Percentiles rank a stretch among this genome's conserved stretches.
These are phyloP conservation scores for Penaeus chinensis DNA, from an alignment of 1,140 invertebrate species.

Conservation along the genomic window DNA sequence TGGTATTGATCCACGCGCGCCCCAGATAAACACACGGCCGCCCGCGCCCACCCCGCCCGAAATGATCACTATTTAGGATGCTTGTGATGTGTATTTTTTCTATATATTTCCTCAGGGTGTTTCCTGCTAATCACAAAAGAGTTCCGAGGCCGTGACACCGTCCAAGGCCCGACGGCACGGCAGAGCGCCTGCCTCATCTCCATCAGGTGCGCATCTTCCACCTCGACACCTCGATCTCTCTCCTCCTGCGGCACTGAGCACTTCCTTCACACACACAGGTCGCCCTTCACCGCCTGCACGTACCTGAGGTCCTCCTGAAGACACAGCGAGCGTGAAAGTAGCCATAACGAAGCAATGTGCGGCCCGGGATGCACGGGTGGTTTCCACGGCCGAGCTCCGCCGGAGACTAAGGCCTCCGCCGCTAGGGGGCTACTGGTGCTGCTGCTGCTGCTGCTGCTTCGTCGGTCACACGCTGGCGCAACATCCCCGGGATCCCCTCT, in stretches of 20 bases:
- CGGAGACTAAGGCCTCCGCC: slow-evolving; percentile 24
- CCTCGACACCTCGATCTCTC: slow-evolving; percentile 8
- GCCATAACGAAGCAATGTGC: slow-evolving; percentile 40
- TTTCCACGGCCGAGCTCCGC: slow-evolving; percentile 27
- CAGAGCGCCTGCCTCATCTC: slow-evolving; percentile 1
- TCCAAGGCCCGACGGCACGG: neutral
- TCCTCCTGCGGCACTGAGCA: slow-evolving; percentile 11
- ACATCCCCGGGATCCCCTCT: no score
- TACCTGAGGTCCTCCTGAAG: slow-evolving; percentile 44
- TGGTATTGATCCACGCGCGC: slow-evolving; percentile 52
- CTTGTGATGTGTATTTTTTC: neutral
- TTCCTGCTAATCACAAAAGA: neutral
- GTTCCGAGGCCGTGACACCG: neutral
- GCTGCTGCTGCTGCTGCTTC: no score
- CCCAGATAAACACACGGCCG: slow-evolving; percentile 57
- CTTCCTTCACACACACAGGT: neutral
- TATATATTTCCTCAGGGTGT: neutral
- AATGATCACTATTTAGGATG: slow-evolving; percentile 3
- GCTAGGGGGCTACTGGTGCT: slow-evolving; percentile 1
- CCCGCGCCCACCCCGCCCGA: slow-evolving; percentile 56
- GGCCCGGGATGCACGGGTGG: slow-evolving; percentile 25
- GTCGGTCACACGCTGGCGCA: no score
- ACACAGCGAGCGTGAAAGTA: slow-evolving; percentile 33
- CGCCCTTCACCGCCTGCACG: neutral
- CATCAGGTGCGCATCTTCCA: slow-evolving; percentile 38